Conservation (phyloP, 1,140 invertebrate genomes). For the Drosophila gunungcola region DNA sequence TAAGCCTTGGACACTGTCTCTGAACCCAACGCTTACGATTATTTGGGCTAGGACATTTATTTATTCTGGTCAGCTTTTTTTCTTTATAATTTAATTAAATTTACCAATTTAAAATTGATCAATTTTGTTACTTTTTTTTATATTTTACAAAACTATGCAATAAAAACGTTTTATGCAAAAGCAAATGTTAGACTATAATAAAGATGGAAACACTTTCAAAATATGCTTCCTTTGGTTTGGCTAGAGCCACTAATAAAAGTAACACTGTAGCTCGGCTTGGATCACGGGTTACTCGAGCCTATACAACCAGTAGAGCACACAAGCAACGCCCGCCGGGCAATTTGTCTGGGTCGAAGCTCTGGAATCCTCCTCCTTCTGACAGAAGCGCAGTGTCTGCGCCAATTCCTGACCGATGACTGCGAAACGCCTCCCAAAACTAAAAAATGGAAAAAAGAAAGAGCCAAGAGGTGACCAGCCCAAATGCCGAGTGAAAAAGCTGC, state of each 20-base stretch:
- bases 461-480: constrained; percentile 28
- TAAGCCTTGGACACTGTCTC: too few relatives aligned
- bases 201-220: too few relatives aligned
- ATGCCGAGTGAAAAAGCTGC: constrained; percentile 8
- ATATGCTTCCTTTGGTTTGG: background rate
- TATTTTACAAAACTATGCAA: too few relatives aligned
- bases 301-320: constrained; percentile 58
- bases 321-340: constrained; percentile 53
- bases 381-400: constrained; percentile 62
- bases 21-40: too few relatives aligned
- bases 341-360: constrained; percentile 48
- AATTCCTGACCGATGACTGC: constrained; percentile 74
- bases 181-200: too few relatives aligned
- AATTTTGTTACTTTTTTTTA: too few relatives aligned
- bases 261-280: constrained; percentile 13
- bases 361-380: constrained; percentile 15
- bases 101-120: too few relatives aligned
- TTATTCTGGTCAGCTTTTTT: too few relatives aligned
- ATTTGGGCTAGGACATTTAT: too few relatives aligned
- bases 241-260: background rate
- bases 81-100: too few relatives aligned
- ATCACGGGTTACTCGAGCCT: constrained; percentile 13
- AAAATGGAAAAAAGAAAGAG: constrained; percentile 10
- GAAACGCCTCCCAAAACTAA: constrained; percentile 60
- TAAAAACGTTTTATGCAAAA: background rate